Evolutionary conservation across 92 coral and sea anemone genomes (phyloP).

Genomic region (Umimayanthus chanpuru): DNA sequence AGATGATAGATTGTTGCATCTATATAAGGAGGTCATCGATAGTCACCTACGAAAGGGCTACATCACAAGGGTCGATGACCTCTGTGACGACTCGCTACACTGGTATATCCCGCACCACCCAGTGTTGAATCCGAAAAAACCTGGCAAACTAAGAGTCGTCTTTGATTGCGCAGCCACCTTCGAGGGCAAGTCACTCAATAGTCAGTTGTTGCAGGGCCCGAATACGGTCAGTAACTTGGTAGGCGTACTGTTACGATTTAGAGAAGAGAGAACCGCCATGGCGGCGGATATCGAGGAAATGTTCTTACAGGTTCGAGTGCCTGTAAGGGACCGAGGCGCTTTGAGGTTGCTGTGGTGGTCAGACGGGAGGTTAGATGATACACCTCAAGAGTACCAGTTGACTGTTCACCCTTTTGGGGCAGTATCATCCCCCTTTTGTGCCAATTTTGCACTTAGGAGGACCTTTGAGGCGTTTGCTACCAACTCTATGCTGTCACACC

Average conservation of each 20-base stretch:
- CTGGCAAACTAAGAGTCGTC: too few species aligned
- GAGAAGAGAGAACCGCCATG: neutral
- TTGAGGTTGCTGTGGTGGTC: too few species aligned
- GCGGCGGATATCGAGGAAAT: constrained; percentile 9
- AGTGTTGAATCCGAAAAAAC: too few species aligned
- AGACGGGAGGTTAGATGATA: neutral
- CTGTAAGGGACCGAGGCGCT: neutral
- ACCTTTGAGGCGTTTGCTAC: constrained; percentile 29
- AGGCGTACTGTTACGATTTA: constrained; percentile 4
- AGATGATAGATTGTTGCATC: neutral
- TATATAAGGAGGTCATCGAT: neutral
- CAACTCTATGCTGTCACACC: too few species aligned
- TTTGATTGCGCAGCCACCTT: too few species aligned
- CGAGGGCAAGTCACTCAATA: neutral
- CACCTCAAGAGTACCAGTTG: constrained; percentile 25
- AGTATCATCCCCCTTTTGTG: too few species aligned
- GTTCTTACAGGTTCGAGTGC: neutral
- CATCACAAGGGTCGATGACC: constrained; percentile 3
- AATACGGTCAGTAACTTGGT: neutral
- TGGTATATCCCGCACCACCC: too few species aligned
- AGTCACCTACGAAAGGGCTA: neutral
- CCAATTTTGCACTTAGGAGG: constrained; percentile 37
- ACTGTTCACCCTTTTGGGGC: too few species aligned
- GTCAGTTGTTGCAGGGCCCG: neutral
- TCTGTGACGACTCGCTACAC: too few species aligned